Evolutionary conservation across 2,888 invertebrate genomes (phyloP), one percentile per base, ranked within the genome.

Genomic region (Monoplex corrugatus): DNA sequence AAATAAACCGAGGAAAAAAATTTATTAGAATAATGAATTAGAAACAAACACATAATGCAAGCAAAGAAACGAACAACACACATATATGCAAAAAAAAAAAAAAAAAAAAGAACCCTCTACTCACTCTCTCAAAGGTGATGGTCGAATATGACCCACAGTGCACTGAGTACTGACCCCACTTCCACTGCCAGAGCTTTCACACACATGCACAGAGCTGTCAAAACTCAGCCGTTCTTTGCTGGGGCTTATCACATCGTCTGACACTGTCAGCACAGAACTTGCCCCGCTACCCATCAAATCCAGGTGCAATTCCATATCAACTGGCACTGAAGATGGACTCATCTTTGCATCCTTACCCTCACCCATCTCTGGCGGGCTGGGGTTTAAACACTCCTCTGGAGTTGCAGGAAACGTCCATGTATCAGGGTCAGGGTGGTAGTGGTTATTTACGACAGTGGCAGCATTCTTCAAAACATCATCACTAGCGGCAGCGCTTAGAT

Each of bases 151-250:
- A 44, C 45, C 23, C 16, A 45, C 83, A 50, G 10, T 32, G 2
- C 44, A 44, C 1, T 45, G 44, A 44, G 32, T 45, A 45, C 82
- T 32, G 0, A 44, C 82, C 0, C 82, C 28, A 10, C 80, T 28
- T 28, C 32, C 83, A 43, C 50, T 50, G 84, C 78, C 68, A 23
- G 72, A 43, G 10, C 72, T 82, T 13, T 57, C 45, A 19, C 32
- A 57, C 2, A 40, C 43, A 35, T 44, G 38, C 78, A 50, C 57
- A 10, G 43, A 8, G 44, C 63, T 68, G 63, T 88, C 83, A 63
- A 88, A 88, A 35, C 43, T 50, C n/a, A 88, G 57, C 44, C 80
- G 57, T 72, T 88, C 88, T 38, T 88, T 88, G 63, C 43, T 68
- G 40, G 83, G 88, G 57, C 83, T 88, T 35, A 88, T 8, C 82